phyloP scores from a whole-genome alignment of 2,888 invertebrate genomes.

The Steinernema hermaphroditum region DNA sequence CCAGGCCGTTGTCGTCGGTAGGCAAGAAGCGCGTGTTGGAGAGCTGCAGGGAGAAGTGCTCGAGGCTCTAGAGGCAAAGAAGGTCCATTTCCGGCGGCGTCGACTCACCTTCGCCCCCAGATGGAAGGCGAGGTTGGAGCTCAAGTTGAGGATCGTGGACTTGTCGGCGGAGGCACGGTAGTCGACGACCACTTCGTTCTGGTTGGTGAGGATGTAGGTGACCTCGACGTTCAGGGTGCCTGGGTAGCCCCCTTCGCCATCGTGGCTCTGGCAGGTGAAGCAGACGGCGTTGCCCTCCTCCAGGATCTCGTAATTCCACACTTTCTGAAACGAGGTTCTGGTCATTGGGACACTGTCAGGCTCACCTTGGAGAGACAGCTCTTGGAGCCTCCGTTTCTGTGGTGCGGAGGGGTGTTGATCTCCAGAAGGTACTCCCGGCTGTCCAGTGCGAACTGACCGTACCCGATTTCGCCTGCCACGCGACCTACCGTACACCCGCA shows the following conservation, averaged over 20 bases:
- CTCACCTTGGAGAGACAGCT: slow-evolving; percentile 14
- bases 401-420: slow-evolving; percentile 20
- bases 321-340: slow-evolving; percentile 24
- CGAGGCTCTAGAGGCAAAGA: slow-evolving; percentile 18
- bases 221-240: slow-evolving; percentile 78
- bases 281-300: slow-evolving; percentile 24
- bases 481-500: slow-evolving; percentile 19
- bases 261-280: slow-evolving; percentile 71
- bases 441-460: slow-evolving; percentile 23
- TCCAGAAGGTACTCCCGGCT: slow-evolving; percentile 18
- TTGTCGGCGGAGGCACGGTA: slow-evolving; percentile 74
- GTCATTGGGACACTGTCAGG: too few species aligned
- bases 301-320: slow-evolving; percentile 18
- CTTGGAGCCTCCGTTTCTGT: slow-evolving; percentile 7
- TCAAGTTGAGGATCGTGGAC: slow-evolving; percentile 82
- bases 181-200: slow-evolving; percentile 77
- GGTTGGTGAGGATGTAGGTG: slow-evolving; percentile 76
- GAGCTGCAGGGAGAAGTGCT: slow-evolving; percentile 23
- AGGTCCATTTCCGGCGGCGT: background rate
- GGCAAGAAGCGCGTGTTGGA: slow-evolving; percentile 16
- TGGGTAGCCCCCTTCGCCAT: slow-evolving; percentile 86
- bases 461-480: slow-evolving; percentile 18
- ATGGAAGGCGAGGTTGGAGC: slow-evolving; percentile 68
- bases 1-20: slow-evolving; percentile 14
- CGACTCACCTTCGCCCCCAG: background rate